Evolutionary conservation across 2,888 invertebrate genomes (phyloP), one percentile per base, ranked within the genome.

Genomic region (Tinea pellionella): DNA sequence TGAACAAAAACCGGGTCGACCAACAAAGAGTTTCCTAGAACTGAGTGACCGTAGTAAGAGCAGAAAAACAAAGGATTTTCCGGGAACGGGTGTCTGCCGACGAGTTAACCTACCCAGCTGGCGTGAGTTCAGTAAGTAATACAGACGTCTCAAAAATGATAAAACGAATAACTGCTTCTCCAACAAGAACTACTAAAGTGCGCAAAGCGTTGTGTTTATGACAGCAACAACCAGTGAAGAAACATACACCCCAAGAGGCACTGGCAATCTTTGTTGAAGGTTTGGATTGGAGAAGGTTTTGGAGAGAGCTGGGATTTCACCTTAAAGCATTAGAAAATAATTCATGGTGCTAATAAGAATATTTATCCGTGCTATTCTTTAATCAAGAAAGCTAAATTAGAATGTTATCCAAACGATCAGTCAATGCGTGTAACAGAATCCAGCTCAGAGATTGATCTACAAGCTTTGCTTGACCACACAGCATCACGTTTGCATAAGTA

Each of bases 191-290:
- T 29, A 61, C n/a, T n/a, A 56, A 63, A 61, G 55, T 62, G 59
- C 57, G 61, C 60, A 61, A 62, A 56, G 56, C 47, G 58, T 19
- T 59, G 13, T 53, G 16, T 11, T 32, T 55, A 4, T 41, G 15
- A 2, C 11, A 42, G 19, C 55, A 15, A 55, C 9, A 24, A 53
- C 47, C 29, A 53, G 1, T 30, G 12, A 18, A 37, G 12, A 12
- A 24, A 11, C 59, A 61, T 9, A 58, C 63, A 29, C 62, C 60
- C 13, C 37, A 47, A 43, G 59, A 60, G 55, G 63, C 62, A 55
- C 59, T 65, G 16, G 24, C 61, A 47, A 64, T 66, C 61, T 65
- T 65, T 51, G 59, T 65, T 13, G 65, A 63, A 30, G 63, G 64
- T 13, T n/a, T n/a, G n/a, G n/a, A n/a, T n/a, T n/a, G n/a, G n/a